A percentile compares a stretch with the other conserved stretches of the same genome.
phyloP scores from a whole-genome alignment of 2,888 invertebrate species.

The Pristionchus japonicus region DNA sequence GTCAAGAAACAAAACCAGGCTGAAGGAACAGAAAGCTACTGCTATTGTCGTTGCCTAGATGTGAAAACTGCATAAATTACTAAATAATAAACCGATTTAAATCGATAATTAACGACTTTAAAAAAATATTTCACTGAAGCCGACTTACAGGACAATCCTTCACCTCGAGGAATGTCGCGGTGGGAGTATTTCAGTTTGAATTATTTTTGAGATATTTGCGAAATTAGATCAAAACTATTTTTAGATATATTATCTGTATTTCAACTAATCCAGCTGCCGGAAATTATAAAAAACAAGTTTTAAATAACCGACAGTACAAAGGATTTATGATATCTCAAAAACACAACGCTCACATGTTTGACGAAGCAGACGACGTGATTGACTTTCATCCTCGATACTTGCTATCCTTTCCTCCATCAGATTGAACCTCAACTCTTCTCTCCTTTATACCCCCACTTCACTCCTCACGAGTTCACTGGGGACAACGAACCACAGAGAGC shows the following conservation, averaged over 20 bases:
- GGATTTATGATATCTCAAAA: too few relatives aligned
- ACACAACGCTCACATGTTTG: background rate
- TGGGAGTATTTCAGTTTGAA: background rate
- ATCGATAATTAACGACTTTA: background rate
- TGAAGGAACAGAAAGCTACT: background rate
- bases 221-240: background rate
- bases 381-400: background rate
- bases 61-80: background rate
- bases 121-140: background rate
- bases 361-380: constrained; percentile 28
- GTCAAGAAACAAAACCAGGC: background rate
- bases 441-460: background rate
- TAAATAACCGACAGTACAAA: too few relatives aligned
- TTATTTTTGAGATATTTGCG: background rate
- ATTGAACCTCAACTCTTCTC: background rate
- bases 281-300: too few relatives aligned
- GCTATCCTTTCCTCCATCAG: background rate
- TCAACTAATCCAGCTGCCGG: too few relatives aligned
- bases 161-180: background rate
- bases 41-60: too few relatives aligned
- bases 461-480: background rate
- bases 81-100: background rate
- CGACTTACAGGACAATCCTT: background rate
- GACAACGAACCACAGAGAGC: constrained; percentile 29
- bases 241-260: background rate